phyloP scores from a whole-genome alignment of 2,113 vertebrate species.

The Grus americana region DNA sequence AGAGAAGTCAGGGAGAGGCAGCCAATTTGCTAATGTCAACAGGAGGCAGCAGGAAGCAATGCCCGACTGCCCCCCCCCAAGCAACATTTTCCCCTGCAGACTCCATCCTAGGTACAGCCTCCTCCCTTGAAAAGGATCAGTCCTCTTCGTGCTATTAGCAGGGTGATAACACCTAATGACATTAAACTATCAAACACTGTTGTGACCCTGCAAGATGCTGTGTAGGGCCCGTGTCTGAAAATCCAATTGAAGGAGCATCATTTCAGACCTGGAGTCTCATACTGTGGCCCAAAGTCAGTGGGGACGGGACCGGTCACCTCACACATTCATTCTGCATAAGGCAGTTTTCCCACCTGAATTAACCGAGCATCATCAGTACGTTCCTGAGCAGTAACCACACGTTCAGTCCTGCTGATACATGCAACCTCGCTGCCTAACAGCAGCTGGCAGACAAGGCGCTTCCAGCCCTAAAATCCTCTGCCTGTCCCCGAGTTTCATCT shows the following conservation, averaged over 20 bases:
- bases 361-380: neutral
- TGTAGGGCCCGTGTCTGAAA: fast-evolving
- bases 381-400: neutral
- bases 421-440: neutral
- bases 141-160: neutral
- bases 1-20: neutral
- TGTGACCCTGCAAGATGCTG: neutral
- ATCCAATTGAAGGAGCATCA: neutral
- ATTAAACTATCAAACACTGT: neutral
- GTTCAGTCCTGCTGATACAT: fast-evolving
- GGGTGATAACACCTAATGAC: neutral
- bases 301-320: fast-evolving
- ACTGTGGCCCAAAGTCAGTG: neutral
- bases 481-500: neutral
- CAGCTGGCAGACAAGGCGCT: neutral
- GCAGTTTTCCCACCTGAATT: neutral
- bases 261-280: neutral
- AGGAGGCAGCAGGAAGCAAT: neutral
- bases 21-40: neutral
- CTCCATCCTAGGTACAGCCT: neutral
- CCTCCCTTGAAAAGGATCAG: neutral
- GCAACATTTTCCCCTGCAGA: neutral
- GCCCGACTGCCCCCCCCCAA: neutral
- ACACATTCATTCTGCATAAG: fast-evolving
- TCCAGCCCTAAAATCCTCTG: neutral